These are phyloP conservation scores for Epistrophe grossulariae DNA, from an alignment of 2,888 invertebrate species.

Conservation along the genomic window DNA sequence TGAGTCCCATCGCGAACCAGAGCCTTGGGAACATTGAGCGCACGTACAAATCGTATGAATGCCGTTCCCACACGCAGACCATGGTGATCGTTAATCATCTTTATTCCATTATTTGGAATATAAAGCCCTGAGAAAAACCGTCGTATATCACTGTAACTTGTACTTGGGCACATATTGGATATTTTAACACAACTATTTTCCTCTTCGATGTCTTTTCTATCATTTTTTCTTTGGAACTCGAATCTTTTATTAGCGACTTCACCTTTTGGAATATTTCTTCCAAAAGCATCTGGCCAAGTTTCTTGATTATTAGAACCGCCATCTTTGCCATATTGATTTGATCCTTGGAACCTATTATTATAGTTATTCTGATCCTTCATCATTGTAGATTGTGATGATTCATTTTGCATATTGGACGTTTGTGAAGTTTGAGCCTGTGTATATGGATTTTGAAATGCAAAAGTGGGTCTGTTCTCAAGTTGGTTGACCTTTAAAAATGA, in stretches of 20 bases:
- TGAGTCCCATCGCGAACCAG: constrained; percentile 87
- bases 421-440: constrained; percentile 70
- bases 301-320: constrained; percentile 11
- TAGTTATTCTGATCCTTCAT: constrained; percentile 23
- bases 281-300: constrained; percentile 55
- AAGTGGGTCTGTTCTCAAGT: constrained; percentile 68
- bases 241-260: constrained; percentile 30
- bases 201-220: constrained; percentile 59
- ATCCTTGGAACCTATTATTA: constrained; percentile 33
- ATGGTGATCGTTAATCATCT: constrained; percentile 91
- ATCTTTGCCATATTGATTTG: constrained; percentile 24
- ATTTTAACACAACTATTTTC: constrained; percentile 87
- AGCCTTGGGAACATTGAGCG: constrained; percentile 89
- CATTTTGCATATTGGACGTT: constrained; percentile 49
- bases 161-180: constrained; percentile 89
- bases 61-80: constrained; percentile 92
- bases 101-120: constrained; percentile 93
- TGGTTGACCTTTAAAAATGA: constrained; percentile 60
- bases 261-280: constrained; percentile 59
- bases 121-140: constrained; percentile 91
- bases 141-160: constrained; percentile 92
- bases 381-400: constrained; percentile 43
- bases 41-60: constrained; percentile 90
- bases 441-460: constrained; percentile 79
- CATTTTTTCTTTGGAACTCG: constrained; percentile 58